Base-by-base conservation (phyloP, 1,140 invertebrate genomes). In the Drosophila quadrilineata region DNA sequence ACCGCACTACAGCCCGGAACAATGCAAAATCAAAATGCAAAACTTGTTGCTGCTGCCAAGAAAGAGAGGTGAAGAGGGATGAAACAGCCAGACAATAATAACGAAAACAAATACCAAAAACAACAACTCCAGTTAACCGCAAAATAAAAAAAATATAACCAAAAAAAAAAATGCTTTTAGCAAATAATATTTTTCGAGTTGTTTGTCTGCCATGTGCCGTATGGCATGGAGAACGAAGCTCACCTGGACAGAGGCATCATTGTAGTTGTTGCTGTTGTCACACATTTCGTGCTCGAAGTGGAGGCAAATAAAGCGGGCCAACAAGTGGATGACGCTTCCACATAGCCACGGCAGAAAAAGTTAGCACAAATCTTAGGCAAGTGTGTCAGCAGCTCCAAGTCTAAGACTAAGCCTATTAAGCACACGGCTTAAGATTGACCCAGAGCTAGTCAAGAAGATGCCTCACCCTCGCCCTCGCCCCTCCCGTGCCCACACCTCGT, bases 1-100 rank as follows among this genome's bases (percentile, higher is more conserved):
- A 48, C 46, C 67, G 56, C 33, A 71, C 40, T 45, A 33, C 45
- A 33, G 36, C 45, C n/a, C 36, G 10, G 19, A 58, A 63, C 22
- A 54, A 50, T 41, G 43, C 41, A 76, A 70, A 76, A 68, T 72
- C 58, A 69, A 82, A 80, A 80, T 80, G 76, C 76, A 82, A 85
- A 82, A 82, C 77, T 84, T 82, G 77, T 84, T 82, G 77, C 77
- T 67, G 80, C n/a, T 45, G 41, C 5, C 41, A 43, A 43, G 63
- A 73, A 72, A 54, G 52, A 73, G 41, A 65, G 52, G n/a, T n/a
- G n/a, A n/a, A n/a, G 38, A 74, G 64, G 64, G 69, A 31, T 50
- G 63, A 67, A 56, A 72, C 31, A 46, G n/a, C 2, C 36, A 38
- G 6, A 46, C 56, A 66, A 45, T 38, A 56, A 28, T 21, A 58